These are phyloP conservation scores for Onychostoma macrolepis DNA, from an alignment of 2,113 vertebrate species.

Conservation along the genomic window DNA sequence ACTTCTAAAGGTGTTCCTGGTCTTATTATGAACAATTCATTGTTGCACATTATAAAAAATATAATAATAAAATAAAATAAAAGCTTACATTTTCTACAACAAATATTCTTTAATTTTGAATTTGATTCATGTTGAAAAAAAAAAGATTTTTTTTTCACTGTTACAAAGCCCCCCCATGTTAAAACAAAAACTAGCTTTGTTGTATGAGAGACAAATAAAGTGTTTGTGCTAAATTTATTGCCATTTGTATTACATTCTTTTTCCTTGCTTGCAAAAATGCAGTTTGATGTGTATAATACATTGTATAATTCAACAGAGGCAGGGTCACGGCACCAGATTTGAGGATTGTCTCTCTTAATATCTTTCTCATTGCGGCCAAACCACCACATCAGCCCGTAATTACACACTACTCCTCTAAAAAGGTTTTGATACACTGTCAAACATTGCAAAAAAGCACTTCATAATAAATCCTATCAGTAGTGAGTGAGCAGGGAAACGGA, in stretches of 20 bases:
- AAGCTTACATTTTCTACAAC: not conserved
- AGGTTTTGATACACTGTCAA: constrained; percentile 54
- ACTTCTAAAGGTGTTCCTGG: not conserved
- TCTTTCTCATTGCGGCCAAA: constrained; percentile 34
- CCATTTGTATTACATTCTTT: not conserved
- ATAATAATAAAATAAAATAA: not conserved
- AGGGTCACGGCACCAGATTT: constrained; percentile 48
- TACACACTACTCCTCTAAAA: constrained; percentile 46
- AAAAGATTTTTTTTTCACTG: too few species aligned
- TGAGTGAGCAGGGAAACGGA: constrained; percentile 6
- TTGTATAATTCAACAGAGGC: constrained; percentile 46
- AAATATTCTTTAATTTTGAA: too few species aligned
- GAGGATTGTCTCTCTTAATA: constrained; percentile 44
- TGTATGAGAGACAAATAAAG: not conserved
- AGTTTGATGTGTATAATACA: constrained; percentile 32
- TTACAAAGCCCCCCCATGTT: not conserved
- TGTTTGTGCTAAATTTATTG: not conserved
- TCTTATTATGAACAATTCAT: not conserved
- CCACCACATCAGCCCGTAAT: constrained; percentile 55
- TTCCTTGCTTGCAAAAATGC: not conserved
- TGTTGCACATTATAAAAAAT: not conserved
- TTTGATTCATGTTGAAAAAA: too few species aligned
- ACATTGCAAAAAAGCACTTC: constrained; percentile 52
- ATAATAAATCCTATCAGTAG: constrained; percentile 58
- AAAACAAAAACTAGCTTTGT: not conserved